A percentile compares a stretch with the other conserved stretches of the same genome.
phyloP scores from a whole-genome alignment of 2,797 vertebrate species.

The Gadopsis bispinosus region DNA sequence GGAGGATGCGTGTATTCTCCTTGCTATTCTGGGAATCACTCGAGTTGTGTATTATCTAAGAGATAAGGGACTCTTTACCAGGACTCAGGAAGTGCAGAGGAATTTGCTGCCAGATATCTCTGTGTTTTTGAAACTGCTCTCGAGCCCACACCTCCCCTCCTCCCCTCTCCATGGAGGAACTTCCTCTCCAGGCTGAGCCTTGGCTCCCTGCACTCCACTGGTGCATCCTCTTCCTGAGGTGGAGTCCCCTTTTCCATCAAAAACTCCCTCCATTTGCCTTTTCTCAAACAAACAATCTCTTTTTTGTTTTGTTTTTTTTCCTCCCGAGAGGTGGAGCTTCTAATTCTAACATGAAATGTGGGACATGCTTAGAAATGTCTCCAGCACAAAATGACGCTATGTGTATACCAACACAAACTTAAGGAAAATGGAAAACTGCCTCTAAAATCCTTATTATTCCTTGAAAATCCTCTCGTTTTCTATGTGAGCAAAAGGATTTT shows the following conservation, averaged over 20 bases:
- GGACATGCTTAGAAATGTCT: constrained; percentile 65
- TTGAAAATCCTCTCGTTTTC: neutral
- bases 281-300: constrained; percentile 56
- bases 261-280: constrained; percentile 77
- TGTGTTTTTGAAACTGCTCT: constrained; percentile 82
- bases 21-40: constrained; percentile 85
- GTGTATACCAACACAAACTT: constrained; percentile 39
- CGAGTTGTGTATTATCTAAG: constrained; percentile 82
- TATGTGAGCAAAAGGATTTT: neutral
- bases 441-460: constrained; percentile 6
- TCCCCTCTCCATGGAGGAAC: constrained; percentile 65
- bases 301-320: constrained; percentile 4
- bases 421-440: constrained; percentile 13
- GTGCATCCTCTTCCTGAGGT: constrained; percentile 90
- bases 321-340: constrained; percentile 70
- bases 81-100: constrained; percentile 86
- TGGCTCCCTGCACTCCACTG: constrained; percentile 84
- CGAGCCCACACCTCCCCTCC: constrained; percentile 48
- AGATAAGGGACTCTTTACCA: constrained; percentile 84
- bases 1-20: constrained; percentile 72
- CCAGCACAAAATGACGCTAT: constrained; percentile 58
- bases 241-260: constrained; percentile 84
- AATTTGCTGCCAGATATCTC: constrained; percentile 86
- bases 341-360: constrained; percentile 72
- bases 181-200: constrained; percentile 82